Percentiles rank a stretch among this genome's conserved stretches.
Evolutionary conservation across 2,113 vertebrate species (phyloP).

Genomic region (Tamias sibiricus): DNA sequence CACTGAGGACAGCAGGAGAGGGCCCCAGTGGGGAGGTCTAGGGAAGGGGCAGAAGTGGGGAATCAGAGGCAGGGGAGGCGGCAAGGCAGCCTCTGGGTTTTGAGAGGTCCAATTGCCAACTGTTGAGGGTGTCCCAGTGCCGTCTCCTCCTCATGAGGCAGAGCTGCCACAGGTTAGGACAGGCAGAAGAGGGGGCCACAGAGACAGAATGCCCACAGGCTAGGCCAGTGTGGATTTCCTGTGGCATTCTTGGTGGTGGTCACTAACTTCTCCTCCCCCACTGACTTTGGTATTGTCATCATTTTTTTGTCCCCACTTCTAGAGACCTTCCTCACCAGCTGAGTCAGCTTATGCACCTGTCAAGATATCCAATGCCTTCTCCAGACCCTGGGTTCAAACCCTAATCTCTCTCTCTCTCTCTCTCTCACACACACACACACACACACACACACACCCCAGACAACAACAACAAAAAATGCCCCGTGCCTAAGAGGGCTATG

Average conservation of each 20-base stretch:
- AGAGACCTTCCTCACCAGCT: not conserved
- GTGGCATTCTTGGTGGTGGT: not conserved
- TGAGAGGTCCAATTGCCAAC: not conserved
- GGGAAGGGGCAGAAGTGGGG: not conserved
- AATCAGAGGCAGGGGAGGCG: accelerated
- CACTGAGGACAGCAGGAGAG: not conserved
- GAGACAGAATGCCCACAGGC: not conserved
- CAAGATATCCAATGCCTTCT: not conserved
- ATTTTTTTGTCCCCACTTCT: not conserved
- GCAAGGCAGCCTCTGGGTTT: accelerated
- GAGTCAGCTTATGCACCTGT: not conserved
- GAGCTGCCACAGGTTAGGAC: not conserved
- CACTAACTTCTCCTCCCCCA: not conserved
- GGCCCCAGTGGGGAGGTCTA: not conserved
- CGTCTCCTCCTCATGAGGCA: not conserved
- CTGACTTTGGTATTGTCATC: not conserved
- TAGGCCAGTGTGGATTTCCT: not conserved
- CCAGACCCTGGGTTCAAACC: not conserved
- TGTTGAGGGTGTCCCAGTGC: not conserved
- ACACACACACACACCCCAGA: not conserved
- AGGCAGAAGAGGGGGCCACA: not conserved
- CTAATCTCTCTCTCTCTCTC: no score
- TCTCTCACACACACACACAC: no score
- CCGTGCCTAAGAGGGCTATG: not conserved
- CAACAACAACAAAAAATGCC: not conserved